Percentiles rank a stretch among this genome's conserved stretches.
Conservation (phyloP, 2,888 invertebrate genomes). For the Incurvaria masculella region DNA sequence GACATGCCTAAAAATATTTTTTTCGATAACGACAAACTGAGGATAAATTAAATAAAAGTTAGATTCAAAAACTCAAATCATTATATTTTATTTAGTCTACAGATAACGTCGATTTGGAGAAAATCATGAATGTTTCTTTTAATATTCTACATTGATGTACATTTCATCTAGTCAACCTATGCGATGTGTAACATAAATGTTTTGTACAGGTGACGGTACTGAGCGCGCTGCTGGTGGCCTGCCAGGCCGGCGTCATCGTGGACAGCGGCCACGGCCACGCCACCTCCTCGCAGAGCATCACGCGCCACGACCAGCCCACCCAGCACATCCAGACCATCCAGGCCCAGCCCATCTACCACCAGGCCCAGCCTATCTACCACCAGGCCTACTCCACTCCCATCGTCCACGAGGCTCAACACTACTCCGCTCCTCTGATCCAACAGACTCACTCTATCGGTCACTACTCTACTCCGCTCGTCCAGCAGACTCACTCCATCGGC, state of each 20-base stretch:
- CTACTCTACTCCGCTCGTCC: conserved; percentile 14
- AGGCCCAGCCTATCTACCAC: conserved; percentile 19
- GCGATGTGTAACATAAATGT: not conserved
- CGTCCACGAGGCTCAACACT: conserved; percentile 10
- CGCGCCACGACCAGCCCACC: conserved; percentile 36
- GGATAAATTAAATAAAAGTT: too few species aligned
- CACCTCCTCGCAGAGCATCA: conserved; percentile 38
- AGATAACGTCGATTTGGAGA: too few species aligned
- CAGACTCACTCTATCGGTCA: conserved; percentile 13
- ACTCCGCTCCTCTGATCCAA: not conserved
- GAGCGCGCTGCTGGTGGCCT: conserved; percentile 39
- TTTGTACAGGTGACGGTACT: conserved; percentile 38
- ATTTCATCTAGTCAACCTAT: not conserved
- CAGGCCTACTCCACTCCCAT: conserved; percentile 12
- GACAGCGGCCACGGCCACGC: conserved; percentile 34
- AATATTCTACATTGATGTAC: not conserved
- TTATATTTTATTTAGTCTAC: too few species aligned
- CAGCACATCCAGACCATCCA: conserved; percentile 25
- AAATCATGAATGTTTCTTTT: too few species aligned
- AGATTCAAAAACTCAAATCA: too few species aligned
- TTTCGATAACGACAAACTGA: too few species aligned
- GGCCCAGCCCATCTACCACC: conserved; percentile 21
- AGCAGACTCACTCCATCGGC: conserved; percentile 7
- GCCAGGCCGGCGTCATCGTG: conserved; percentile 40
- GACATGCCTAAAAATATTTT: not conserved